Evolutionary conservation across 2,797 vertebrate genomes (phyloP).

Genomic region (Eptatretus atami): DNA sequence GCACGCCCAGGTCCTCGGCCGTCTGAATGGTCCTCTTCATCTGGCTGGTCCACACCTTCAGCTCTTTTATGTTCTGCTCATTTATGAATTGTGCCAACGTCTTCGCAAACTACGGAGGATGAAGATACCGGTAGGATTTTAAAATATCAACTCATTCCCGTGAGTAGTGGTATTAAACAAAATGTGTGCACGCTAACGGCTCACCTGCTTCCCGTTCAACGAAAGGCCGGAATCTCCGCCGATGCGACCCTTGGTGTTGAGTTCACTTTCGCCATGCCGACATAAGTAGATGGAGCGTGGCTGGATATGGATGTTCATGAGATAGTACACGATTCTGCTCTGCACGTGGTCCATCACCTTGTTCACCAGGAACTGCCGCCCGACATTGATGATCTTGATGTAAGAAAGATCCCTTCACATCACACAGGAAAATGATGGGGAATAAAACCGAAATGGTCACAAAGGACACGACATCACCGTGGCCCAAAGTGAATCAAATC

Average conservation of each 20-base stretch:
- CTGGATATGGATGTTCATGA: constrained; percentile 73
- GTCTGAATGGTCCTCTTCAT: constrained; percentile 65
- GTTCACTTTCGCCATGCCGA: constrained; percentile 54
- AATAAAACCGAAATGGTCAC: too few species aligned
- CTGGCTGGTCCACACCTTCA: constrained; percentile 74
- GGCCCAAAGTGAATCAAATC: too few species aligned
- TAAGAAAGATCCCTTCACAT: constrained; percentile 32
- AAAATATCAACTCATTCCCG: too few species aligned
- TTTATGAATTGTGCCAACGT: constrained; percentile 28
- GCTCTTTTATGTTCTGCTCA: constrained; percentile 26
- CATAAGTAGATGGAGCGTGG: constrained; percentile 50
- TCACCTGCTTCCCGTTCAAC: constrained; percentile 21
- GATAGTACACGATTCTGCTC: constrained; percentile 54
- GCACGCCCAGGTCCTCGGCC: constrained; percentile 30
- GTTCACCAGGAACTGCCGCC: constrained; percentile 47
- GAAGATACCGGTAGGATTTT: neutral
- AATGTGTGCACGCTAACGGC: constrained; percentile 3
- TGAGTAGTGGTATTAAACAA: too few species aligned
- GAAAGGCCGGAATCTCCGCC: constrained; percentile 47
- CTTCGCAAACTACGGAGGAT: constrained; percentile 22
- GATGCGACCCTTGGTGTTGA: constrained; percentile 42
- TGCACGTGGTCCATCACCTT: constrained; percentile 57
- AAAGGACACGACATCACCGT: too few species aligned
- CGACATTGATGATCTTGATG: constrained; percentile 72
- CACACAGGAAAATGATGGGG: too few species aligned